Evolutionary conservation across 2,797 vertebrate species (phyloP).

Genomic region (Argentina silus): DNA sequence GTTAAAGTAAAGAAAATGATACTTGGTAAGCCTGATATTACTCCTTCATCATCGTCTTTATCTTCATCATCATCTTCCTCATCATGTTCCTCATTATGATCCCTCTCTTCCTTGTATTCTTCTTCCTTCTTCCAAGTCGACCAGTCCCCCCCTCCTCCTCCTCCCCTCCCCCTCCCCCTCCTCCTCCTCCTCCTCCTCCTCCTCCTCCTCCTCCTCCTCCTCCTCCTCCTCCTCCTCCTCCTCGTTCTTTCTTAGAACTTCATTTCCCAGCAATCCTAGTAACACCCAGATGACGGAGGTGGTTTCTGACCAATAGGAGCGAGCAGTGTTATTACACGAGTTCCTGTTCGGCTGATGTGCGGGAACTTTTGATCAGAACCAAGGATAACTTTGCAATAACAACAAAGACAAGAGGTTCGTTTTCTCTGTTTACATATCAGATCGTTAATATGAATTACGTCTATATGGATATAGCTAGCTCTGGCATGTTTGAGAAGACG

Average conservation of each 20-base stretch:
- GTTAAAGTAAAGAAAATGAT: no score
- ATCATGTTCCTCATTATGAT: no score
- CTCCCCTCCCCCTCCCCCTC: no score
- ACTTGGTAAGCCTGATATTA: no score
- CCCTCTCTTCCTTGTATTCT: no score
- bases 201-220: not conserved
- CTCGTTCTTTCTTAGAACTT: not conserved
- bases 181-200: not conserved
- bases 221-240: not conserved
- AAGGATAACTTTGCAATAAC: not conserved
- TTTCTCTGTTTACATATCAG: not conserved
- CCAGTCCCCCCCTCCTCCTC: no score
- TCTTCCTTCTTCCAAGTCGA: no score
- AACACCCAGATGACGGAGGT: not conserved
- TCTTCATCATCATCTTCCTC: no score
- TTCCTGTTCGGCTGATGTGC: slow-evolving; percentile 66
- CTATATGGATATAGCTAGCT: not conserved
- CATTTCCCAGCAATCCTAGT: slow-evolving; percentile 1
- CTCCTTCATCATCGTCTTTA: no score
- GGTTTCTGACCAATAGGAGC: slow-evolving; percentile 46
- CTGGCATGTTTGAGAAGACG: not conserved
- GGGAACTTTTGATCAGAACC: slow-evolving; percentile 65
- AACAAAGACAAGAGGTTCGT: not conserved
- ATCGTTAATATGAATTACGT: not conserved
- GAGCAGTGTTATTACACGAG: not conserved